Evolutionary conservation across 2,797 vertebrate genomes (phyloP).

Genomic region (Crotalus adamanteus): DNA sequence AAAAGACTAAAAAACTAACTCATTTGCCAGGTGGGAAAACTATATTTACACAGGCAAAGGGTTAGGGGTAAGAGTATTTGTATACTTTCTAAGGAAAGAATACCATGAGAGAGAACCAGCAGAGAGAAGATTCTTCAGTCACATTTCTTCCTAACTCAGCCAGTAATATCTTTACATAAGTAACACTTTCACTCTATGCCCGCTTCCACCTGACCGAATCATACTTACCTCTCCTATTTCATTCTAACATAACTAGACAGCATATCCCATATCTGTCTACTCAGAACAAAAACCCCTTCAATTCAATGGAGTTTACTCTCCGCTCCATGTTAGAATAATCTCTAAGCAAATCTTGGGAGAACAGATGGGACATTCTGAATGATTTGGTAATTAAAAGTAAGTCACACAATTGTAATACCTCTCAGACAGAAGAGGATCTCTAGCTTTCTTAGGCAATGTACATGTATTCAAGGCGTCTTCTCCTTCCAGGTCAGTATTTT

Average conservation of each 20-base stretch:
- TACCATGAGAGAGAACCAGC: not conserved
- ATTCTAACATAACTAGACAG: not conserved
- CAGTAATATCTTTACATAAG: not conserved
- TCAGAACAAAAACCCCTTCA: not conserved
- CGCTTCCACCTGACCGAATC: not conserved
- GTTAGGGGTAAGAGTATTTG: not conserved
- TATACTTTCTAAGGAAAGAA: not conserved
- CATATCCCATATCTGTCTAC: not conserved
- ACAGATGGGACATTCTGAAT: not conserved
- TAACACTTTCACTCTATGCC: not conserved
- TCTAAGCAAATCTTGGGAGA: not conserved
- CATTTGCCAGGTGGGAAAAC: not conserved
- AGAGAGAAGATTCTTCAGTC: not conserved
- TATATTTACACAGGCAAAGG: not conserved
- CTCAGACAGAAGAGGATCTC: slow-evolving; percentile 85
- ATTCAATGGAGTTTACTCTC: not conserved
- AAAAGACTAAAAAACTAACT: not conserved
- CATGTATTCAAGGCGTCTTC: slow-evolving; percentile 41
- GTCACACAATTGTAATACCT: slow-evolving; percentile 71
- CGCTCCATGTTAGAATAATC: not conserved
- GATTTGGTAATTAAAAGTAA: not conserved
- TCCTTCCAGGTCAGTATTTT: slow-evolving; percentile 39
- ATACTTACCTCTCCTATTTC: not conserved
- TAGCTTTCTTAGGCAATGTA: slow-evolving; percentile 82
- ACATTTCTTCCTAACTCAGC: not conserved